Evolutionary conservation across 2,113 vertebrate species (phyloP).

Genomic region (Cyrtonyx montezumae): DNA sequence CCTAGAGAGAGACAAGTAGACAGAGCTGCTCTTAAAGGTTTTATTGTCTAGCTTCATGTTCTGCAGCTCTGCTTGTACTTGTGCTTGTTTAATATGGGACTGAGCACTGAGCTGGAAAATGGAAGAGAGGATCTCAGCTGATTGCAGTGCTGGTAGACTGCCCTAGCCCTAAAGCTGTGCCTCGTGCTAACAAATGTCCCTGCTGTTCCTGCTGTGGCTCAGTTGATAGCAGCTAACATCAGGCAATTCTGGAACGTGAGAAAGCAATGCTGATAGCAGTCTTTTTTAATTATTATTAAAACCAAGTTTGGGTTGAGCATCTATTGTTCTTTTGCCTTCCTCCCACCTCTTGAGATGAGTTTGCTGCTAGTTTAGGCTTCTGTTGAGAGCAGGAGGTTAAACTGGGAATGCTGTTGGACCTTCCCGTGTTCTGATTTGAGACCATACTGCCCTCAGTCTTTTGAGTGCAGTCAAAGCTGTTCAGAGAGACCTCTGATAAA

Average conservation of each 20-base stretch:
- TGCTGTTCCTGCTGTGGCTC: slow-evolving; percentile 35
- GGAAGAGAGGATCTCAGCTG: slow-evolving; percentile 50
- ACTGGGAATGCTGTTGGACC: not conserved
- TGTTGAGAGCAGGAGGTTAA: not conserved
- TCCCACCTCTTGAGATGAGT: not conserved
- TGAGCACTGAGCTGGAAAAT: slow-evolving; percentile 70
- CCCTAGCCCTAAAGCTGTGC: slow-evolving; percentile 67
- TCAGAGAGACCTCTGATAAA: not conserved
- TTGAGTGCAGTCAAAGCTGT: not conserved
- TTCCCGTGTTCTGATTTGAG: not conserved
- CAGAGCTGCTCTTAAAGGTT: slow-evolving; percentile 26
- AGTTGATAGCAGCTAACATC: slow-evolving; percentile 20
- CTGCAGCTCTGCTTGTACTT: slow-evolving; percentile 41
- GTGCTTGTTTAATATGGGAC: slow-evolving; percentile 59
- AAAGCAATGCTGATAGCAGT: slow-evolving; percentile 5
- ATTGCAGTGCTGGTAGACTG: slow-evolving; percentile 61
- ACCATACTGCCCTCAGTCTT: not conserved
- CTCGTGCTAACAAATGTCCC: slow-evolving; percentile 50
- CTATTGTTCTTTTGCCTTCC: not conserved
- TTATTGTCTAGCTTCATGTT: slow-evolving; percentile 47
- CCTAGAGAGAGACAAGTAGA: slow-evolving; percentile 16
- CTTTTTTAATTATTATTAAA: not conserved
- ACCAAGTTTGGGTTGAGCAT: not conserved
- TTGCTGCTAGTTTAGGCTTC: not conserved
- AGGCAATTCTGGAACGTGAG: slow-evolving; percentile 31